These are phyloP conservation scores for Cochlearius cochlearius DNA, from an alignment of 2,113 vertebrate genomes.

Conservation along the genomic window DNA sequence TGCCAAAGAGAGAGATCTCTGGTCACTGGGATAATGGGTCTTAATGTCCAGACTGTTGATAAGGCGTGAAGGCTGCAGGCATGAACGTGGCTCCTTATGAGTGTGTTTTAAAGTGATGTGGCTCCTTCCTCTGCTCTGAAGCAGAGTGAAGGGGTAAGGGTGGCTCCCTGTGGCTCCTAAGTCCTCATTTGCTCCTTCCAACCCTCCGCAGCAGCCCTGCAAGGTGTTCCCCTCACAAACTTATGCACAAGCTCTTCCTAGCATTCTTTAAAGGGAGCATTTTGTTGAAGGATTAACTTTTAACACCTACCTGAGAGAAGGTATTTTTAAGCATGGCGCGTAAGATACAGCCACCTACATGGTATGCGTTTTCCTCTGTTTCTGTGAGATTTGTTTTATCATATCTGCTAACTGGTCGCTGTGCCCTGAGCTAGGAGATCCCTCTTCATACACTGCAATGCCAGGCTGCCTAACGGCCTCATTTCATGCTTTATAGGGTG, in stretches of 20 bases:
- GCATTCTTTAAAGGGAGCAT: background rate
- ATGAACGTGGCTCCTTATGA: background rate
- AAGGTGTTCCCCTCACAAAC: background rate
- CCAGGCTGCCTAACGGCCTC: background rate
- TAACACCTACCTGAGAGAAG: background rate
- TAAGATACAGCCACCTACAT: background rate
- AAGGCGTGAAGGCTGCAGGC: background rate
- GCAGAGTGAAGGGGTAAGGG: background rate
- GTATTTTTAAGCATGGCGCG: background rate
- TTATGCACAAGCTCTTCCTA: background rate
- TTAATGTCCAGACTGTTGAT: background rate
- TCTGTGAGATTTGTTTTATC: background rate
- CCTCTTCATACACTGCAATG: background rate
- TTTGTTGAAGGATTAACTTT: background rate
- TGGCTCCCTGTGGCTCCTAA: background rate
- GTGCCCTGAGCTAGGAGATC: background rate
- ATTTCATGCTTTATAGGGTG: background rate
- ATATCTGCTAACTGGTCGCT: background rate
- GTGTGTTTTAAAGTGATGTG: background rate
- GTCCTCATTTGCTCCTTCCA: background rate
- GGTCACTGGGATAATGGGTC: background rate
- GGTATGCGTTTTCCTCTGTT: background rate
- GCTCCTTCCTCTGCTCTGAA: background rate
- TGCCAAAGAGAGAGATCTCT: background rate
- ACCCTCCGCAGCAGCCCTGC: background rate